A percentile compares a stretch with the other conserved stretches of the same genome.
Evolutionary conservation across 2,888 invertebrate species (phyloP).

Genomic region (Noctuana brunneofusca): DNA sequence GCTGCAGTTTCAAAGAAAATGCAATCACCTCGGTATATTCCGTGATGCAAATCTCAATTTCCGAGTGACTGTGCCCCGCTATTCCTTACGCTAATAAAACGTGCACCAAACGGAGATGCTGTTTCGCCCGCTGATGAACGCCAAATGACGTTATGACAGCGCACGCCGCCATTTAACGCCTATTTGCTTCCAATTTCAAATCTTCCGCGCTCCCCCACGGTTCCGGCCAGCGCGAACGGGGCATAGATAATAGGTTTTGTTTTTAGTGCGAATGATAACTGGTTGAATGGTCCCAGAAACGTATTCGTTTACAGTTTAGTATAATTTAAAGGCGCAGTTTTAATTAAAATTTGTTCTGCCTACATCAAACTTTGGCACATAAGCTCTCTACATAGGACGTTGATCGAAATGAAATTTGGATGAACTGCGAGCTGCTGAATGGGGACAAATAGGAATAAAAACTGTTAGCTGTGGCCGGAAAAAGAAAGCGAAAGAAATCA

Average conservation of each 20-base stretch:
- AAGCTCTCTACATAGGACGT: conserved; percentile 58
- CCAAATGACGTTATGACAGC: conserved; percentile 82
- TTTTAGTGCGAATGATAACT: conserved; percentile 45
- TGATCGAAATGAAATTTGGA: conserved; percentile 71
- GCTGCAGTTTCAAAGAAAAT: conserved; percentile 79
- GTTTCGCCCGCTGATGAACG: conserved; percentile 81
- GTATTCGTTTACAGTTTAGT: conserved; percentile 28
- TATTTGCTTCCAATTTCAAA: conserved; percentile 85
- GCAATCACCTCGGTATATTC: conserved; percentile 76
- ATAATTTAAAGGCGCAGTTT: conserved; percentile 43
- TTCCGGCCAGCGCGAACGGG: conserved; percentile 74
- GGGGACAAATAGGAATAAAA: conserved; percentile 65
- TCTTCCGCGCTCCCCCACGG: conserved; percentile 78
- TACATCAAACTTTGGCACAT: conserved; percentile 55
- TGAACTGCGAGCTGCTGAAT: conserved; percentile 57
- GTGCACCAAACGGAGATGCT: conserved; percentile 80
- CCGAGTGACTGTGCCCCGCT: conserved; percentile 77
- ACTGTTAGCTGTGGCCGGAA: conserved; percentile 58
- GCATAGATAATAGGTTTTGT: conserved; percentile 76
- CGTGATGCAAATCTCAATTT: conserved; percentile 80
- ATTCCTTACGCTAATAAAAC: conserved; percentile 83
- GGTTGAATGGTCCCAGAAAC: conserved; percentile 22
- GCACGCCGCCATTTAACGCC: conserved; percentile 86
- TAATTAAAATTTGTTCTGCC: conserved; percentile 52
- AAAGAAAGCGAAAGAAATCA: conserved; percentile 71